A percentile compares a stretch with the other conserved stretches of the same genome.
phyloP scores from a whole-genome alignment of 1,140 invertebrate genomes.

The Brachionus asplanchnoidis region DNA sequence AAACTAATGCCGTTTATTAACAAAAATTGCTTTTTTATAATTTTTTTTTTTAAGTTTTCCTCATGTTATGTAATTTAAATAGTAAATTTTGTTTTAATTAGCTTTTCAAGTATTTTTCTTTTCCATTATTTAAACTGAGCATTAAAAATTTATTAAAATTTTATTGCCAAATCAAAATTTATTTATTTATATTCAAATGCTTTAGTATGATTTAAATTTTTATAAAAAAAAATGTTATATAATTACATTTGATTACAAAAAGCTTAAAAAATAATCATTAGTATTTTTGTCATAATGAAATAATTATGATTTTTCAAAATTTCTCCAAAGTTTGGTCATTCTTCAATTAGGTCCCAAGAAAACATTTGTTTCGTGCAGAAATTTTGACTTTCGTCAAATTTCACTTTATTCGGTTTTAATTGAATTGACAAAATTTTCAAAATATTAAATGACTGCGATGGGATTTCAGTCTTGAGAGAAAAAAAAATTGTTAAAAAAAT shows the following conservation, averaged over 20 bases:
- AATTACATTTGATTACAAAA: neutral
- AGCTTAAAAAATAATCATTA: neutral
- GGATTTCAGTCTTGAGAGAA: neutral
- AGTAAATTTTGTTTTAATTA: neutral
- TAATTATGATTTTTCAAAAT: too few relatives aligned
- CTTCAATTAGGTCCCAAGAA: too few relatives aligned
- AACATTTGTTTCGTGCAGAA: too few relatives aligned
- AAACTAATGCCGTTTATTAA: neutral
- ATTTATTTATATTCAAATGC: neutral
- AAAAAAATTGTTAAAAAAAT: neutral
- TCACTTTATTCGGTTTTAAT: neutral
- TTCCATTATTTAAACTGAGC: neutral
- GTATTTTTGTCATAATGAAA: neutral
- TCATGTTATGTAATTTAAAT: neutral
- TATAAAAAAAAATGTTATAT: neutral
- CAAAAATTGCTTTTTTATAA: neutral
- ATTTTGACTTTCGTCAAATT: too few relatives aligned
- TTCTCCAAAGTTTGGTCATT: too few relatives aligned
- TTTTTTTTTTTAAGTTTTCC: neutral
- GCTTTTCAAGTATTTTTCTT: neutral
- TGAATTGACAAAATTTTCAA: neutral
- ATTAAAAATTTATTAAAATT: neutral
- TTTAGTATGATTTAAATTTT: neutral
- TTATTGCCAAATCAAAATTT: neutral
- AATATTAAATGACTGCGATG: neutral